phyloP scores from a whole-genome alignment of 1,140 invertebrate species.

The Megalopta genalis region DNA sequence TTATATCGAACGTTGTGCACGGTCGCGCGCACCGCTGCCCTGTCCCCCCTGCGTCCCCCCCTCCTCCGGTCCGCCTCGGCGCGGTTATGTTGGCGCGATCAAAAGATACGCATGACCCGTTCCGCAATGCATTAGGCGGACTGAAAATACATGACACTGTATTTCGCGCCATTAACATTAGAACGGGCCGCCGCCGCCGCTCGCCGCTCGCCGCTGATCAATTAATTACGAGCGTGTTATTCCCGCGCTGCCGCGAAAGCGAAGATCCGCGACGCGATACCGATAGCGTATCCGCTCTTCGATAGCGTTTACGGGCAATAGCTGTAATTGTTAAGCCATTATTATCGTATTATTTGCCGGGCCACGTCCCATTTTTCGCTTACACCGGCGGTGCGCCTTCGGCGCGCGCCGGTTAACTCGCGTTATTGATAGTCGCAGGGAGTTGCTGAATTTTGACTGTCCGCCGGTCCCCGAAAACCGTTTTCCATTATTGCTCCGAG shows the following conservation, averaged over 20 bases:
- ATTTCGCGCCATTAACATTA: constrained; percentile 53
- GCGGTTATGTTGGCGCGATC: constrained; percentile 37
- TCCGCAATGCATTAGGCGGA: constrained; percentile 54
- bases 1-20: constrained; percentile 56
- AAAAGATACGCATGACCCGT: constrained; percentile 58
- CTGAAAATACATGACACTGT: constrained; percentile 35
- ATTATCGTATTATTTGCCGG: neutral
- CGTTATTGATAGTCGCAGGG: no score
- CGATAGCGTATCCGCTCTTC: neutral
- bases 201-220: constrained; percentile 14
- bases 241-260: constrained; percentile 13
- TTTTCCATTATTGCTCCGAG: no score
- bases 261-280: neutral
- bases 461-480: no score
- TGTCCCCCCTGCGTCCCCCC: neutral
- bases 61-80: neutral
- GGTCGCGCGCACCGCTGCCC: constrained; percentile 5
- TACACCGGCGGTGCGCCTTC: no score
- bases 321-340: neutral
- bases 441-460: no score
- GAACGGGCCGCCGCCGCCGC: neutral
- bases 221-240: constrained; percentile 30
- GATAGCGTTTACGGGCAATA: constrained; percentile 26
- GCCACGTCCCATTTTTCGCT: neutral
- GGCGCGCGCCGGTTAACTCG: no score